phyloP scores from a whole-genome alignment of 2,888 invertebrate genomes.

The Ochropacha duplaris region DNA sequence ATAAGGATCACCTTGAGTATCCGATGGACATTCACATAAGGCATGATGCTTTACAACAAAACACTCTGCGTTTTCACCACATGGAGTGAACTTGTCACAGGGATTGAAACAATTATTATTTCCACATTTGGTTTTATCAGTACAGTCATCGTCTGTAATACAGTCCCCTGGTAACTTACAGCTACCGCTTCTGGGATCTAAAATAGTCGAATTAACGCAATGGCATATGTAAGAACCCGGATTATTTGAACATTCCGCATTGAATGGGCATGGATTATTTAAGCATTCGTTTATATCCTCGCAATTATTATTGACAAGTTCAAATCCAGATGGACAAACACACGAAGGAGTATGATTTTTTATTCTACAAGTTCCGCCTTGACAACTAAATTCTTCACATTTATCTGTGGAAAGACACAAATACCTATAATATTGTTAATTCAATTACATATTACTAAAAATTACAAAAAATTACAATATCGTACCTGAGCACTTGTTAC shows the following conservation, averaged over 20 bases:
- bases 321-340: conserved; percentile 89
- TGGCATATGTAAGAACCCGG: conserved; percentile 90
- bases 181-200: conserved; percentile 87
- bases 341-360: conserved; percentile 88
- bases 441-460: conserved; percentile 5
- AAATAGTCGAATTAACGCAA: conserved; percentile 90
- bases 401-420: conserved; percentile 83
- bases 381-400: conserved; percentile 90
- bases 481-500: conserved; percentile 89
- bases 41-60: conserved; percentile 86
- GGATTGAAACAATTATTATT: conserved; percentile 91
- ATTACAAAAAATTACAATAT: neutral
- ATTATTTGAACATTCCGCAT: conserved; percentile 90
- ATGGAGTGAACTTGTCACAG: conserved; percentile 85
- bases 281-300: conserved; percentile 92
- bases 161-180: conserved; percentile 94
- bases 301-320: conserved; percentile 86
- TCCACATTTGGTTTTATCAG: conserved; percentile 88
- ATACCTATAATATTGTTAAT: neutral
- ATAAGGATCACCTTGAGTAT: conserved; percentile 89
- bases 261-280: conserved; percentile 89
- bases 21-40: conserved; percentile 88
- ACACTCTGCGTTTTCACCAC: conserved; percentile 91
- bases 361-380: conserved; percentile 90
- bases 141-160: conserved; percentile 90